Evolutionary conservation across 2,113 vertebrate species (phyloP).

Genomic region (Trogon melanurus): DNA sequence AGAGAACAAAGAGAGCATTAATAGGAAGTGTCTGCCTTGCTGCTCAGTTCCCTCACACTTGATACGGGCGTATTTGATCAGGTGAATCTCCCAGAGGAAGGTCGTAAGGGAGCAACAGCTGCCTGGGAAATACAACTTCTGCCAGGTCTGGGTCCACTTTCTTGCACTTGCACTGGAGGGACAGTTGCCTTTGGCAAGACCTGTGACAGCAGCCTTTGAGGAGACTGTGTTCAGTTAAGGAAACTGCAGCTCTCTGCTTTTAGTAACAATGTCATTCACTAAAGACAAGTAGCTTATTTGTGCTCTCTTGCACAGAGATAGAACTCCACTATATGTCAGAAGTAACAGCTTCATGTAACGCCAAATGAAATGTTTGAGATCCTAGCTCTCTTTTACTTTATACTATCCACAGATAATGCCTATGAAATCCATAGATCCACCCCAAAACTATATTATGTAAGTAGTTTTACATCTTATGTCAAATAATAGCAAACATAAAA

Average conservation of each 20-base stretch:
- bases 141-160: not conserved
- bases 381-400: not conserved
- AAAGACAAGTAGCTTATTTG: not conserved
- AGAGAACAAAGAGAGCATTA: not conserved
- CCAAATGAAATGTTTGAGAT: not conserved
- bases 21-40: not conserved
- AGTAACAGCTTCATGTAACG: not conserved
- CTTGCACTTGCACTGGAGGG: not conserved
- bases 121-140: not conserved
- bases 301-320: not conserved
- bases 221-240: not conserved
- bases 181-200: accelerated
- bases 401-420: not conserved
- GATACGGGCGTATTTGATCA: not conserved
- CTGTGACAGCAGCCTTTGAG: not conserved
- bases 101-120: not conserved
- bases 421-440: not conserved
- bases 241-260: not conserved
- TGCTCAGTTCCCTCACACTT: not conserved
- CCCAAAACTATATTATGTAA: not conserved
- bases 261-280: not conserved
- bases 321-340: not conserved
- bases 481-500: not conserved
- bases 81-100: not conserved
- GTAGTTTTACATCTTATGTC: not conserved